Conservation (phyloP, 2,797 vertebrate species). For the Diplodus sargus region DNA sequence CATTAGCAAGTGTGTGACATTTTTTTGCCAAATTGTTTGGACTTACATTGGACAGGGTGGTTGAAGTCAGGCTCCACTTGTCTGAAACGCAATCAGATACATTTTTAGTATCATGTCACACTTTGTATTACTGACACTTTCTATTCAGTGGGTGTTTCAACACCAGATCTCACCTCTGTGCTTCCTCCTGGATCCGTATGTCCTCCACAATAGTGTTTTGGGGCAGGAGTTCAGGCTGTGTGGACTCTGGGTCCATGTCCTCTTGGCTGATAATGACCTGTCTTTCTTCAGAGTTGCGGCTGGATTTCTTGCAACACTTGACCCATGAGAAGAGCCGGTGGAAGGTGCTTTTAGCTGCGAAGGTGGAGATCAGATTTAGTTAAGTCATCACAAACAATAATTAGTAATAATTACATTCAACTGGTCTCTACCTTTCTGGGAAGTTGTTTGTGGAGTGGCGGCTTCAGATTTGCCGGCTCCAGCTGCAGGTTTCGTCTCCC, state of each 20-base stretch:
- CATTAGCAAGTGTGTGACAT: not conserved
- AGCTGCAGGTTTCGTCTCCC: conserved; percentile 60
- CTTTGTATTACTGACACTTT: not conserved
- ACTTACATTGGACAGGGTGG: conserved; percentile 32
- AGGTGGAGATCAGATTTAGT: not conserved
- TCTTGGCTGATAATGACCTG: not conserved
- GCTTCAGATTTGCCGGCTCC: not conserved
- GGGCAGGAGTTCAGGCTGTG: conserved; percentile 14
- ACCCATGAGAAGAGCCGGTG: not conserved
- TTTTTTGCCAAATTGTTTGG: not conserved
- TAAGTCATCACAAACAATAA: not conserved
- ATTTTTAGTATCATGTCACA: not conserved
- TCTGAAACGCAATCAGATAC: conserved; percentile 33
- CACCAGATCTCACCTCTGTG: conserved; percentile 24
- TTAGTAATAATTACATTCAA: not conserved
- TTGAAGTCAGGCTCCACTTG: not conserved
- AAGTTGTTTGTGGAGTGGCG: not conserved
- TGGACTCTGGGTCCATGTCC: not conserved
- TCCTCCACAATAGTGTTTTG: conserved; percentile 59
- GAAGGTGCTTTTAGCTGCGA: conserved; percentile 41
- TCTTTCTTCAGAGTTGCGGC: rapidly evolving
- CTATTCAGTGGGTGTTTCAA: not conserved
- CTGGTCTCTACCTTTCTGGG: conserved; percentile 48
- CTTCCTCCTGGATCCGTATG: not conserved
- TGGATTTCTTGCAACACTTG: conserved; percentile 49